Percentiles rank a stretch among this genome's conserved stretches.
These are phyloP conservation scores for Trichosurus vulpecula DNA, from an alignment of 2,797 vertebrate genomes.

Conservation along the genomic window DNA sequence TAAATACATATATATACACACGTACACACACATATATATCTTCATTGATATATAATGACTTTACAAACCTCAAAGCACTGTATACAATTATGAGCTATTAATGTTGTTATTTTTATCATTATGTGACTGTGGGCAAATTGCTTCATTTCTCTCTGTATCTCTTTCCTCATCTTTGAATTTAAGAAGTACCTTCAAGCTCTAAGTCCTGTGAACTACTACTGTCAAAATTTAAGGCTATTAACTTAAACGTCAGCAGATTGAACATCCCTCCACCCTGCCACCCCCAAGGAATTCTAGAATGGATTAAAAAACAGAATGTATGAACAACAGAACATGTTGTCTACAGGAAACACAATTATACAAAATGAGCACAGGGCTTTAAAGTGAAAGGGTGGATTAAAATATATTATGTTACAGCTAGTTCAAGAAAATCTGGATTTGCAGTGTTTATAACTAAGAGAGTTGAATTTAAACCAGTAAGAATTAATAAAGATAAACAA, in stretches of 20 bases:
- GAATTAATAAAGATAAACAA: not conserved
- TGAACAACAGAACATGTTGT: not conserved
- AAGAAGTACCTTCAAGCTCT: not conserved
- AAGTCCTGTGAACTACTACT: not conserved
- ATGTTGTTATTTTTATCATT: not conserved
- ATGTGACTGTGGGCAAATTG: not conserved
- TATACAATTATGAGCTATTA: not conserved
- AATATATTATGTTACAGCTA: not conserved
- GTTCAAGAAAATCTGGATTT: not conserved
- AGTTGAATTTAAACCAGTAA: not conserved
- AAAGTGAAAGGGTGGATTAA: not conserved
- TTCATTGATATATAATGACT: not conserved
- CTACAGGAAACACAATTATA: not conserved
- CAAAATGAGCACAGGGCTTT: not conserved
- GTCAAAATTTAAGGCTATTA: not conserved
- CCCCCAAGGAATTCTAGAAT: not conserved
- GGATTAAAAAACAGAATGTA: not conserved
- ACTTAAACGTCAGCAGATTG: not conserved
- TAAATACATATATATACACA: not conserved
- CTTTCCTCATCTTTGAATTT: not conserved
- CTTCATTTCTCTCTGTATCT: not conserved
- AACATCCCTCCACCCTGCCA: not conserved
- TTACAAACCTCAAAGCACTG: not conserved
- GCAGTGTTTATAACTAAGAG: not conserved
- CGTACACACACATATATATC: too few species aligned